Evolutionary conservation across 2,797 vertebrate species (phyloP).

Genomic region (Anniella stebbinsi): DNA sequence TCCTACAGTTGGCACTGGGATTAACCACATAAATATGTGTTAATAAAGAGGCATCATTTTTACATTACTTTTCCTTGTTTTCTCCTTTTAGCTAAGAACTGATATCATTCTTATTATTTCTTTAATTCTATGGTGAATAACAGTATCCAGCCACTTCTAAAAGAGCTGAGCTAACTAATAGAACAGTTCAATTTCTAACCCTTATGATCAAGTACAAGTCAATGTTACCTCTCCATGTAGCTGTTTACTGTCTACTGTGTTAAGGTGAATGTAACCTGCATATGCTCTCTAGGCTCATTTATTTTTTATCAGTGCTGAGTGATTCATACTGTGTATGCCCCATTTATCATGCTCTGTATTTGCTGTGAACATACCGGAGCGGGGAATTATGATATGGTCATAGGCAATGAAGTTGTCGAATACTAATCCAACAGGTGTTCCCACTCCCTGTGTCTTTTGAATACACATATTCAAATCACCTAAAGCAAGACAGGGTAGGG

Average conservation of each 20-base stretch:
- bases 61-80: neutral
- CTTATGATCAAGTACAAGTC: neutral
- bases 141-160: neutral
- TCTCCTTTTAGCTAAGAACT: neutral
- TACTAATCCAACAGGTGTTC: constrained; percentile 81
- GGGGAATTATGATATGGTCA: constrained; percentile 57
- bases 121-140: neutral
- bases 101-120: neutral
- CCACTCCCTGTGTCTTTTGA: constrained; percentile 81
- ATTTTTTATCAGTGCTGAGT: constrained; percentile 50
- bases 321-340: constrained; percentile 54
- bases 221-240: neutral
- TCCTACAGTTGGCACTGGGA: neutral
- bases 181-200: neutral
- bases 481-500: constrained; percentile 79
- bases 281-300: neutral
- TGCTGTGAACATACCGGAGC: constrained; percentile 50
- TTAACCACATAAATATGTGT: neutral
- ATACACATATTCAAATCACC: constrained; percentile 85
- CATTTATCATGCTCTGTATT: constrained; percentile 68
- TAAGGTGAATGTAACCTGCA: constrained; percentile 4
- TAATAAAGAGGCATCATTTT: neutral
- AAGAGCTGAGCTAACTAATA: neutral
- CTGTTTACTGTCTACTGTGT: neutral
- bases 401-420: constrained; percentile 66